A percentile compares a stretch with the other conserved stretches of the same genome.
phyloP scores from a whole-genome alignment of 1,140 invertebrate genomes.

The Chionoecetes opilio region DNA sequence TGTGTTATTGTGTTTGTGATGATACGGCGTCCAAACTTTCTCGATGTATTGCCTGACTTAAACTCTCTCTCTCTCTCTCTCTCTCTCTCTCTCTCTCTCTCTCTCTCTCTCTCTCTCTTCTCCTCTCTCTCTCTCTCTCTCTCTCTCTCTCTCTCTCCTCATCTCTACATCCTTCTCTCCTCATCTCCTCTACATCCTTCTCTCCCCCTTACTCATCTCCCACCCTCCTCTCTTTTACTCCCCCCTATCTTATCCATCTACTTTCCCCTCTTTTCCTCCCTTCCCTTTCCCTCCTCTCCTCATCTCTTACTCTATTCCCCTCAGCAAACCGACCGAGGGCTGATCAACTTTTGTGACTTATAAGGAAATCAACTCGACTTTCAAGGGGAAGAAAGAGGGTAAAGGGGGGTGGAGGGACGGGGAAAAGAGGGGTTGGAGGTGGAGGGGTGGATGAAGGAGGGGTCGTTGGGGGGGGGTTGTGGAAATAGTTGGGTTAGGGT shows the following conservation, averaged over 20 bases:
- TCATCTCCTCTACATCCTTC: neutral
- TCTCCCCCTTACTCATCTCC: too few relatives aligned
- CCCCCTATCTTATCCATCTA: neutral
- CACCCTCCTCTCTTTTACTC: neutral
- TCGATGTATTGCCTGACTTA: neutral
- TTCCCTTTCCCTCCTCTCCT: neutral
- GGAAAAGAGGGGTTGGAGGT: neutral
- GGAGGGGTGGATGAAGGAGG: too few relatives aligned
- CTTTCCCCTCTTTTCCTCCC: neutral
- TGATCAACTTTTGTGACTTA: neutral
- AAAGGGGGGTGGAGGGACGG: neutral
- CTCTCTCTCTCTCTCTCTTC: constrained; percentile 7
- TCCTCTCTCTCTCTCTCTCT: neutral
- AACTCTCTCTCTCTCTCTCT: neutral
- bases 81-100: neutral
- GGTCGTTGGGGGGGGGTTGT: neutral
- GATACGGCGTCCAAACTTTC: neutral
- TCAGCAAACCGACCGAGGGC: neutral
- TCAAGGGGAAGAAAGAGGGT: neutral
- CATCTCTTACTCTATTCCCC: neutral
- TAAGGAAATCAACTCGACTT: neutral
- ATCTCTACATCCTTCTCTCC: neutral
- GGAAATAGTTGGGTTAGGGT: neutral
- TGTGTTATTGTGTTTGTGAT: constrained; percentile 30
- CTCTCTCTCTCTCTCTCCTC: neutral